A percentile compares a stretch with the other conserved stretches of the same genome.
Conservation (phyloP, 2,113 vertebrate species). For the Malaclemys terrapin region DNA sequence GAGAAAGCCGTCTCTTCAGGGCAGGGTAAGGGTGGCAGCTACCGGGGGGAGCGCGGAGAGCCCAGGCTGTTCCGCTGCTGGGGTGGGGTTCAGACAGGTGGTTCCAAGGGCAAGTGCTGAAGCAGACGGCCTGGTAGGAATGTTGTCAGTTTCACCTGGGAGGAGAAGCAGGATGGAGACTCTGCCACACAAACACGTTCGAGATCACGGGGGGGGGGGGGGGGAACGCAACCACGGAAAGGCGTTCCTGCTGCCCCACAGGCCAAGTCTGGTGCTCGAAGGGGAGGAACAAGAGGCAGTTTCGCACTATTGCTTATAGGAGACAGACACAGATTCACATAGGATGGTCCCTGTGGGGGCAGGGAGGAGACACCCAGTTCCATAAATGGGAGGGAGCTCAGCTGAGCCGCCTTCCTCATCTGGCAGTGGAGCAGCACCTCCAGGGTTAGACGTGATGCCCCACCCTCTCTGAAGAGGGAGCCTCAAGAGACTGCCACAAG, state of each 20-base stretch:
- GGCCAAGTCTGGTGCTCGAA: background rate
- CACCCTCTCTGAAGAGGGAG: background rate
- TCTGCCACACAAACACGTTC: background rate
- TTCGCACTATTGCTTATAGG: conserved; percentile 5
- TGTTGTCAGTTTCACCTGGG: background rate
- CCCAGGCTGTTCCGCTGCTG: background rate
- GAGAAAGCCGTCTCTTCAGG: background rate
- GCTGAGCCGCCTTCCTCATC: background rate
- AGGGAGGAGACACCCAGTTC: background rate
- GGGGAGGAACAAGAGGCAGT: background rate
- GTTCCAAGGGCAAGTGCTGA: background rate
- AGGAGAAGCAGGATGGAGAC: background rate
- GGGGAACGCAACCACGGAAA: background rate
- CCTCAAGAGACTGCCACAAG: background rate
- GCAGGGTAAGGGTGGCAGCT: background rate
- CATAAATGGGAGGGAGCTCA: background rate
- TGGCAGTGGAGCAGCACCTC: conserved; percentile 27
- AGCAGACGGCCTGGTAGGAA: background rate
- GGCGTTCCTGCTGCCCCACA: background rate
- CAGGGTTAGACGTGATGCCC: background rate
- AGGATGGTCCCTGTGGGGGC: background rate
- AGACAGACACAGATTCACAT: background rate
- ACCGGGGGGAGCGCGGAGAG: background rate
- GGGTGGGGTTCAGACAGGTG: background rate
- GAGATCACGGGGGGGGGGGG: too few relatives aligned